Base-by-base conservation (phyloP, 2,888 invertebrate species). In the Pristionchus maxplancki region DNA sequence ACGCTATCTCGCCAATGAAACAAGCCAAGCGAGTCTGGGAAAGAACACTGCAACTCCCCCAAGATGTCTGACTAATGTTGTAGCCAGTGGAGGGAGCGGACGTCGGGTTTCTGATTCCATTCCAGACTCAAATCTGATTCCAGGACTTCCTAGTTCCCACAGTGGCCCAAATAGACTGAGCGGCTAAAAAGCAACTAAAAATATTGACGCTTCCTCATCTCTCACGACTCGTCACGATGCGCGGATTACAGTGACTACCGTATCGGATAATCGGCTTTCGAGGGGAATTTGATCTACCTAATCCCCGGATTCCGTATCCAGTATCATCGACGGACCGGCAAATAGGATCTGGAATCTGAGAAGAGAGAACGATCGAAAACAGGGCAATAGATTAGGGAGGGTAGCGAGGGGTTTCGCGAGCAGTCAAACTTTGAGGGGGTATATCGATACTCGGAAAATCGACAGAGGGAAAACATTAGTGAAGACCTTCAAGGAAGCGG, bases 381-480 rank as follows among this genome's bases (percentile, higher is more conserved):
- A 71, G 28, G n/a, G 64, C 24, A n/a, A n/a, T 24, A 58, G 58
- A 58, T 58, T 58, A n/a, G n/a, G n/a, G n/a, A n/a, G 24, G 0
- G 24, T n/a, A 58, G 58, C n/a, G 24, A 58, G 24, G 24, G 58
- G 58, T 24, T 58, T 58, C 58, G 9, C 3, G n/a, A n/a, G n/a
- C n/a, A 6, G 44, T 24, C 58, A 6, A 58, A n/a, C 58, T 58
- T 58, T 24, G 58, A 58, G 58, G 58, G 1, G 2, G 1, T 50
- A 44, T 44, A 20, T 58, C 58, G 24, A 58, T 58, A 58, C 58
- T 58, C 58, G 24, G 58, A 58, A 24, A 58, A 58, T 58, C 58
- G 58, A 58, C n/a, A 58, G 71, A 40, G 64, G 9, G 78, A 78
- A 78, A 78, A 78, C 40, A 78, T 78, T 78, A 78, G 78, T 44